Base-by-base conservation (phyloP, 2,113 vertebrate species). In the Lamprotornis superbus region DNA sequence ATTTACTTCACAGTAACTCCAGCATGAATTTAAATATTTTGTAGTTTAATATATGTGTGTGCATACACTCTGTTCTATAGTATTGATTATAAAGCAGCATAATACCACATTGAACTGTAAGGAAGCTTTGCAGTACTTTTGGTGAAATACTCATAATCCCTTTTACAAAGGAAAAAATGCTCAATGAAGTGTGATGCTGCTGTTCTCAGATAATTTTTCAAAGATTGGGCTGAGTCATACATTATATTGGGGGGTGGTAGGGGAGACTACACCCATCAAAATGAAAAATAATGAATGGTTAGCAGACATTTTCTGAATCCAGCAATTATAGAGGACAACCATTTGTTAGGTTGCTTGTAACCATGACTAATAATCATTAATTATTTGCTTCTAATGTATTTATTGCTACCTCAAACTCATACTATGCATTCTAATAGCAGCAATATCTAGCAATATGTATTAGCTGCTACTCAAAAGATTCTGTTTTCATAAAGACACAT, bases 21-120 rank as follows among this genome's bases (percentile, higher is more conserved):
- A 78, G 35, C 47, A 86, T 79, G 33, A 89, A 94, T 76, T 89
- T 53, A 71, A 92, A 76, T 83, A 90, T 81, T 93, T 87, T 76
- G 42, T 50, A 69, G 6, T n/a, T 90, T 78, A 87, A 83, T 71
- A 42, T 18, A 5, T 44, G 18, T 55, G 7, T 89, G 33, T 69
- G 19, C 35, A 31, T 30, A 53, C 4, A 2, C 60, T 67, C 13
- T 61, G 27, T 52, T 82, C 61, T 14, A 57, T 18, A 40, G 46
- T 68, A 59, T 12, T 61, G 83, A 70, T 82, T 68, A 69, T 27
- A 47, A 53, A 65, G 78, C 52, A 68, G 19, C 4, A 3, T 46
- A 82, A 90, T 49, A 49, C 10, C 56, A 80, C 37, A 70, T 9
- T 30, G 35, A 95, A 79, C 59, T 60, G 39, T 46, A 80, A 69